Conservation (phyloP, 1,140 invertebrate genomes). For the Hyles vespertilio region DNA sequence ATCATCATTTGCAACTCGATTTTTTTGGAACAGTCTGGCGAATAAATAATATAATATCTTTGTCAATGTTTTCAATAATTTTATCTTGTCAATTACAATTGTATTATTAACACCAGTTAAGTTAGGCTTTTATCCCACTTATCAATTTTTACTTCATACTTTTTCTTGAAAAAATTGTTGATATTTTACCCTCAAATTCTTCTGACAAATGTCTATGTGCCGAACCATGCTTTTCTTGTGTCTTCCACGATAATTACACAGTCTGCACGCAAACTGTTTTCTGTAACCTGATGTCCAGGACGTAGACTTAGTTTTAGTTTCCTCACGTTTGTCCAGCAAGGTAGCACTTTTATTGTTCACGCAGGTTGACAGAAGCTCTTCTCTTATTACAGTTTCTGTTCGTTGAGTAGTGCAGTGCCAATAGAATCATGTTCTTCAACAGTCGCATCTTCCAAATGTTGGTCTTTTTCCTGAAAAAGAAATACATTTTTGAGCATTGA, state of each 20-base stretch:
- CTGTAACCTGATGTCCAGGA: too few species aligned
- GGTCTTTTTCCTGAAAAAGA: too few species aligned
- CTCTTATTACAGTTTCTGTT: too few species aligned
- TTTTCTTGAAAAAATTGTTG: constrained; percentile 25
- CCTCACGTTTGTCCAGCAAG: too few species aligned
- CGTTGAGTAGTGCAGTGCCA: too few species aligned
- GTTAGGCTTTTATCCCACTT: constrained; percentile 47
- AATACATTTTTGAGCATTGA: too few species aligned
- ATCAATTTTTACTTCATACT: constrained; percentile 35
- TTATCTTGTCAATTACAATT: constrained; percentile 36
- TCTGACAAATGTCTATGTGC: constrained; percentile 8
- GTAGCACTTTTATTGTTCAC: too few species aligned
- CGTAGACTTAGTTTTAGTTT: too few species aligned
- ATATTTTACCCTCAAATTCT: constrained; percentile 20
- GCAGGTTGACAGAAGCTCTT: too few species aligned
- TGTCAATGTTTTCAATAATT: constrained; percentile 33
- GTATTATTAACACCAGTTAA: constrained; percentile 28
- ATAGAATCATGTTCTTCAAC: too few species aligned
- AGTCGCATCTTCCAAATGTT: too few species aligned
- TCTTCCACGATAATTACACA: constrained; percentile 25
- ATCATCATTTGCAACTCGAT: neutral
- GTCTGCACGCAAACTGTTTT: constrained; percentile 41
- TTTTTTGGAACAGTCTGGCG: constrained; percentile 22
- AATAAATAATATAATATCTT: constrained; percentile 31
- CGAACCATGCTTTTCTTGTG: neutral